A percentile compares a stretch with the other conserved stretches of the same genome.
Conservation (phyloP, 2,113 vertebrate genomes). For the Merops nubicus region DNA sequence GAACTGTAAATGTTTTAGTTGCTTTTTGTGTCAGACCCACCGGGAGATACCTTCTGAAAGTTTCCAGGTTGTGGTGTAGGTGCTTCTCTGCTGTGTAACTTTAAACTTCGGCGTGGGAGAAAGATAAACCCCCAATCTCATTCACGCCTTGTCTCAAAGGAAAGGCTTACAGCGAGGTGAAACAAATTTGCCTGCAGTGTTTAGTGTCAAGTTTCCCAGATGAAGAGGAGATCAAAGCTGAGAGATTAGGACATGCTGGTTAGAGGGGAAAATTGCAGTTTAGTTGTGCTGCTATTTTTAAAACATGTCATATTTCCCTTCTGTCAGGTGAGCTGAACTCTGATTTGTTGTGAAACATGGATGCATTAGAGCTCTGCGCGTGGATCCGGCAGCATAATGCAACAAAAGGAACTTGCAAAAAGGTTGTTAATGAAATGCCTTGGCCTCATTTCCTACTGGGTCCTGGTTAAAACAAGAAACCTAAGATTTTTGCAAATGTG, state of each 20-base stretch:
- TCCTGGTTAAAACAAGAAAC: background rate
- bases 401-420: background rate
- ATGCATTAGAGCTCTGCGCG: background rate
- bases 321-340: conserved; percentile 38
- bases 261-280: conserved; percentile 57
- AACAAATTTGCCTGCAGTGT: conserved; percentile 37
- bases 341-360: conserved; percentile 9
- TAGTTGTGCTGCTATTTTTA: conserved; percentile 53
- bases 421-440: background rate
- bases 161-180: background rate
- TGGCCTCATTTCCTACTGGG: background rate
- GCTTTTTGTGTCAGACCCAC: background rate
- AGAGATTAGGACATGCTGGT: conserved; percentile 50
- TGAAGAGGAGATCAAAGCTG: conserved; percentile 51
- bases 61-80: background rate
- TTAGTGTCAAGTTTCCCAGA: conserved; percentile 45
- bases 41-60: background rate
- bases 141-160: background rate
- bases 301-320: conserved; percentile 38
- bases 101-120: background rate
- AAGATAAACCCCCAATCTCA: background rate
- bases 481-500: background rate
- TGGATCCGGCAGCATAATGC: background rate
- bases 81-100: background rate
- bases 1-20: background rate